These are phyloP conservation scores for Vanessa cardui DNA, from an alignment of 2,888 invertebrate genomes.

Conservation along the genomic window DNA sequence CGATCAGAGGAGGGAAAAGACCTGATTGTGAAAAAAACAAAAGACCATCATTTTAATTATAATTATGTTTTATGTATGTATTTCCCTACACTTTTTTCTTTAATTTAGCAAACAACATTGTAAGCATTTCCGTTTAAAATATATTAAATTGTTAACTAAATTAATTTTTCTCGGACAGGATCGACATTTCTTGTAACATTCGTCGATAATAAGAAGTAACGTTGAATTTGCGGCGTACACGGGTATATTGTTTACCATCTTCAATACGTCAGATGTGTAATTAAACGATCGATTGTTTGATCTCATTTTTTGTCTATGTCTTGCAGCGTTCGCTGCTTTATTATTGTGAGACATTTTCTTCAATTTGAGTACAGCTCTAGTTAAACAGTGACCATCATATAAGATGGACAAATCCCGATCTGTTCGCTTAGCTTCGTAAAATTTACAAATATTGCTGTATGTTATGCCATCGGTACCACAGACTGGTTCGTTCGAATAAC, in stretches of 20 bases:
- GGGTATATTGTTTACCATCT: constrained; percentile 3
- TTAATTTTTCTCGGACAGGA: constrained; percentile 11
- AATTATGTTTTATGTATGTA: no score
- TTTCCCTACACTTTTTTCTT: not conserved
- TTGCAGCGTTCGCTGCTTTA: not conserved
- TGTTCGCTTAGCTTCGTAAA: constrained; percentile 33
- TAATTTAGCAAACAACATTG: constrained; percentile 12
- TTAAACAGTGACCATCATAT: constrained; percentile 32
- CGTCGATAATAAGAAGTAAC: not conserved
- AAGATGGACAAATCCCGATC: constrained; percentile 39
- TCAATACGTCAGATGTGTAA: not conserved
- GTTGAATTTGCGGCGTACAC: constrained; percentile 6
- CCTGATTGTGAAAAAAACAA: no score
- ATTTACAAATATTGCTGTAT: constrained; percentile 47
- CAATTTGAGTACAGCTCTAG: not conserved
- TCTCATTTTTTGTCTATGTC: not conserved
- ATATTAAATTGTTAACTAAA: constrained; percentile 6
- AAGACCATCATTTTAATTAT: no score
- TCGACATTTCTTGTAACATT: constrained; percentile 11
- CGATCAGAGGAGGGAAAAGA: no score
- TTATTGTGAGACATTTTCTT: constrained; percentile 1
- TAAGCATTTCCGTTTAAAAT: constrained; percentile 12
- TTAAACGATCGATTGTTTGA: not conserved
- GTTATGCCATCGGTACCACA: constrained; percentile 53
- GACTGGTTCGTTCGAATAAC: constrained; percentile 17